Evolutionary conservation across 1,140 invertebrate species (phyloP).

Genomic region (Lasaia peninsularis): DNA sequence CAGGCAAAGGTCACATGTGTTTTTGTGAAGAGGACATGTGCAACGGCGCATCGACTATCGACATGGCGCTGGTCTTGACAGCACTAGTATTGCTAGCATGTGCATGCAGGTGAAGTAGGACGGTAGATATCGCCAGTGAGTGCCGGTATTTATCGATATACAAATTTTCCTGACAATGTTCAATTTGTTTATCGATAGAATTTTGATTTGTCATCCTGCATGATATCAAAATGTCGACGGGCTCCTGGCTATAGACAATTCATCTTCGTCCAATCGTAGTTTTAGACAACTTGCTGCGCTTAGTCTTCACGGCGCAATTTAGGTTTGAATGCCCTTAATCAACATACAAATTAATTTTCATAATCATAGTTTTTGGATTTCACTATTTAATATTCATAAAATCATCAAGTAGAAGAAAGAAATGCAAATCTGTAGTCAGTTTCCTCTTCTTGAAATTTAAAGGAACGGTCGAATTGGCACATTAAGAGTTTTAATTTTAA

Average conservation of each 20-base stretch:
- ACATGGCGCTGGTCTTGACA: conserved; percentile 38
- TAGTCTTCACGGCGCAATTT: conserved; percentile 52
- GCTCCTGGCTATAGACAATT: conserved; percentile 45
- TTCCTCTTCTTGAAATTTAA: too few relatives aligned
- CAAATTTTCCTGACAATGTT: conserved; percentile 8
- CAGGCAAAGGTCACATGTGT: conserved; percentile 97
- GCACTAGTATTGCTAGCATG: conserved; percentile 54
- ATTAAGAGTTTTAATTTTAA: too few relatives aligned
- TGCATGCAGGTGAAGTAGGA: conserved; percentile 71
- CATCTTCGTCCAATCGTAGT: conserved; percentile 65
- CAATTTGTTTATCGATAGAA: conserved; percentile 13
- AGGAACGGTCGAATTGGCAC: too few relatives aligned
- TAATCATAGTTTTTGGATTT: not conserved
- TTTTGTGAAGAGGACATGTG: conserved; percentile 98
- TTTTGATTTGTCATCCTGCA: conserved; percentile 21
- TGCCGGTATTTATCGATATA: conserved; percentile 29
- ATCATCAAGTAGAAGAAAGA: not conserved
- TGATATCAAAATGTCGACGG: conserved; percentile 33
- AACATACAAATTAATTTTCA: not conserved
- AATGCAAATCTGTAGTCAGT: not conserved
- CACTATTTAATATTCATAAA: not conserved
- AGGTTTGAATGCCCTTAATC: not conserved
- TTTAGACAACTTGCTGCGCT: conserved; percentile 48
- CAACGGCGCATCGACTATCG: conserved; percentile 77
- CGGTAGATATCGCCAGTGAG: conserved; percentile 30